phyloP scores from a whole-genome alignment of 2,888 invertebrate genomes.

The Pterostichus madidus region DNA sequence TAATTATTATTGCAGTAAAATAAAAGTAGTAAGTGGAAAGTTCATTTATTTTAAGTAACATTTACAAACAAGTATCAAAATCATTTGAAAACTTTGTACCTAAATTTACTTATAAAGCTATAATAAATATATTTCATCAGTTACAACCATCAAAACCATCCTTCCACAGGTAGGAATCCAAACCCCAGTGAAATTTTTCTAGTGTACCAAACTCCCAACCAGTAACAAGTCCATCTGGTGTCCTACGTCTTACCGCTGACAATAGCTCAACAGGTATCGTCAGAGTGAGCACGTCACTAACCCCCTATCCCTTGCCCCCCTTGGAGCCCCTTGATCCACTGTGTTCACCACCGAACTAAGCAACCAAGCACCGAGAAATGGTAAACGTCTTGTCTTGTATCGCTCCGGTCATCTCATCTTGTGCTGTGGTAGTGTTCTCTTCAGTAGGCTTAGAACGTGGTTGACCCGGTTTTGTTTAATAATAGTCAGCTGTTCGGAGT shows the following conservation, averaged over 20 bases:
- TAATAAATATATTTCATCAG: too few species aligned
- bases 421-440: background rate
- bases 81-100: too few species aligned
- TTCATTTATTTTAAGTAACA: too few species aligned
- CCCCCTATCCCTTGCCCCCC: background rate
- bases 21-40: too few species aligned
- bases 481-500: conserved; percentile 56
- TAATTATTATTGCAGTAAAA: too few species aligned
- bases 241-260: conserved; percentile 51
- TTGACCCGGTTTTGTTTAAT: conserved; percentile 63
- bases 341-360: background rate
- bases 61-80: too few species aligned
- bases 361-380: background rate
- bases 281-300: conserved; percentile 1
- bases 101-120: too few species aligned
- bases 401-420: conserved; percentile 45
- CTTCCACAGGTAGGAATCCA: background rate
- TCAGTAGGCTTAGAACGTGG: conserved; percentile 38
- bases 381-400: conserved; percentile 30
- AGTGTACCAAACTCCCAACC: conserved; percentile 39
- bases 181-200: conserved; percentile 16
- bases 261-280: conserved; percentile 66
- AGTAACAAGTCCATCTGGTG: conserved; percentile 61
- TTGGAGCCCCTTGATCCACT: background rate
- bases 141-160: too few species aligned